Evolutionary conservation across 1,140 invertebrate species (phyloP), one percentile per base, ranked within the genome.

Genomic region (Zaprionus capensis): DNA sequence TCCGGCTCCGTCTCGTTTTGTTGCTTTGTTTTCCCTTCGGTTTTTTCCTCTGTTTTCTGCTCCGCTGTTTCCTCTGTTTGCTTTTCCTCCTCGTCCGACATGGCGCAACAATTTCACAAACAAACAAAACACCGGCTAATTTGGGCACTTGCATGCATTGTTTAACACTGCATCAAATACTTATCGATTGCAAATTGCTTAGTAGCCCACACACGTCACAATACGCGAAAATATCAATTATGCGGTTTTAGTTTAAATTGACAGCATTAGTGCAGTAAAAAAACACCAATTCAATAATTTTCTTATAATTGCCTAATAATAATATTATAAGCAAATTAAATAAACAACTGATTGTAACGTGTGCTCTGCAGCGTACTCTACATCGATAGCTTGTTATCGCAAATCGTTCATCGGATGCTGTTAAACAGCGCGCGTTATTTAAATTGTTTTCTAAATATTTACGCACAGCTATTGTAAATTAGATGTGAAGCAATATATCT

Each of bases 61-160:
- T 61, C 5, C 26, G 3, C 14, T 15, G 5, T 4, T 12, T 57
- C 24, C 2, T 4, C 17, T 17, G 31, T 14, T 1, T 12, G 17
- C 15, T 4, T 22, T 17, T 11, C 2, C 38, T 66, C 31, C 9
- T 11, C 36, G 15, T 64, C 75, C 7, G 82, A 76, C 82, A 85
- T 85, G 7, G 53, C 44, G 53, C 59, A 64, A 59, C 28, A 64
- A 69, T 81, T 73, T 81, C 74, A 61, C 80, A 81, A 80, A 28
- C 36, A 31, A 84, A 74, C 67, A 75, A 82, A 70, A 55, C 34
- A 5, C 36, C 51, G 63, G 67, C 20, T 41, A 51, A 41, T 28
- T 59, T 65, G 11, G n/a, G n/a, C 46, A 36, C 20, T 12, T 51
- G 58, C 24, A 38, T 3, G 17, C 7, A n/a, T 38, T 26, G n/a